Evolutionary conservation across 2,113 vertebrate species (phyloP).

Genomic region (Crotalus horridus): DNA sequence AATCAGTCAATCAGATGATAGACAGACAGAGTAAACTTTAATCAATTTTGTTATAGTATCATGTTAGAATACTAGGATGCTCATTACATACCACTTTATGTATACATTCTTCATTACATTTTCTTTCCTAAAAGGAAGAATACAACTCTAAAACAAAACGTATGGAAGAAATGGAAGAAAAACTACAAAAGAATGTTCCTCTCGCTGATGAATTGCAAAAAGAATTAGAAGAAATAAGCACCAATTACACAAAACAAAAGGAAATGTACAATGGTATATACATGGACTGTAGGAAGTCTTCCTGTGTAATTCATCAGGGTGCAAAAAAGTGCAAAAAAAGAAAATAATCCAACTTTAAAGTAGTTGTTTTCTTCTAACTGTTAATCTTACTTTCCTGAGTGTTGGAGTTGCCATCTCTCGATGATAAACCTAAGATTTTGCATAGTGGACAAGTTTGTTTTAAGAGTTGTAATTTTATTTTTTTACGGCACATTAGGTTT

Average conservation of each 20-base stretch:
- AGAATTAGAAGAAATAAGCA: background rate
- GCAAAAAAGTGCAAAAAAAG: background rate
- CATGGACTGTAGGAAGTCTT: background rate
- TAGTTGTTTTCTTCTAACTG: background rate
- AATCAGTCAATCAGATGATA: background rate
- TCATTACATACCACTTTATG: background rate
- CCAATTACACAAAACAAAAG: background rate
- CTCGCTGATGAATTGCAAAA: constrained; percentile 39
- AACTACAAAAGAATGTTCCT: constrained; percentile 41
- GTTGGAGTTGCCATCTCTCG: background rate
- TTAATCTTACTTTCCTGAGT: background rate
- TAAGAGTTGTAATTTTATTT: background rate
- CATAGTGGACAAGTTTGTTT: background rate
- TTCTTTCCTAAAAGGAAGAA: constrained; percentile 30
- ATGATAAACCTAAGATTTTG: background rate
- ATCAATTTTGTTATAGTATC: background rate
- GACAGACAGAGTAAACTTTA: background rate
- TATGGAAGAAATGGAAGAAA: constrained; percentile 40
- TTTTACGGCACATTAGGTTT: background rate
- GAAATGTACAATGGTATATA: constrained; percentile 37
- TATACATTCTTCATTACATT: background rate
- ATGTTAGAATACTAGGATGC: constrained; percentile 3
- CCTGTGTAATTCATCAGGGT: background rate
- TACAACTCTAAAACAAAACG: constrained; percentile 11
- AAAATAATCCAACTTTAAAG: background rate